Evolutionary conservation across 1,140 invertebrate genomes (phyloP), one percentile per base, ranked within the genome.

Genomic region (Microplitis mediator): DNA sequence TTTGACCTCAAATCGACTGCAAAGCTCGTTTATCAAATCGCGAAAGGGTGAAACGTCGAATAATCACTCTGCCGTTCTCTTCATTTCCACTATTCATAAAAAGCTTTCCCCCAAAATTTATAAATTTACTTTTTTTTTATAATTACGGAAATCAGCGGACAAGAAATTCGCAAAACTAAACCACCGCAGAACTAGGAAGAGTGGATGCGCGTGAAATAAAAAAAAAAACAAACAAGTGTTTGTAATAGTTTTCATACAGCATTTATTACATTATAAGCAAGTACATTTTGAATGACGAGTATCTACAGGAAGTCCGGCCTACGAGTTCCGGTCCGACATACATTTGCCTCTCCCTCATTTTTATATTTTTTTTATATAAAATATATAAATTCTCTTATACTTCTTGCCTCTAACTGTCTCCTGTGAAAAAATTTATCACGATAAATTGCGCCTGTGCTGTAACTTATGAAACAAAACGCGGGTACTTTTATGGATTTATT

Each of bases 221-320:
- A 34, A 66, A 31, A 51, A 54, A 56, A 23, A 4, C 0, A 45
- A 35, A 35, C 34, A 51, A 35, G 5, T 52, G 31, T 23, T 58
- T 36, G 34, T 58, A 23, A 34, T 50, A 14, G 23, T 23, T 23
- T 23, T 23, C 2, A 23, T 23, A 0, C 23, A 13, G 51, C 9
- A 16, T 11, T 23, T 62, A 60, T 63, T 54, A 56, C 16, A 32
- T 14, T 35, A 23, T n/a, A 31, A 5, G 31, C 16, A 54, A 63
- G 61, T 63, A 51, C 16, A 23, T 74, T 76, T 69, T 77, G 77
- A 83, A 84, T 83, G 77, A 76, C 74, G 79, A 74, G 75, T 80
- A 87, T 87, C 85, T 84, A 80, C 80, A 81, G 85, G 85, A 86
- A 87, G 85, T 86, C 84, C 85, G 84, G 83, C 85, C 85, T 85